A percentile compares a stretch with the other conserved stretches of the same genome.
Evolutionary conservation across 2,113 vertebrate species (phyloP).

Genomic region (Antennarius striatus): DNA sequence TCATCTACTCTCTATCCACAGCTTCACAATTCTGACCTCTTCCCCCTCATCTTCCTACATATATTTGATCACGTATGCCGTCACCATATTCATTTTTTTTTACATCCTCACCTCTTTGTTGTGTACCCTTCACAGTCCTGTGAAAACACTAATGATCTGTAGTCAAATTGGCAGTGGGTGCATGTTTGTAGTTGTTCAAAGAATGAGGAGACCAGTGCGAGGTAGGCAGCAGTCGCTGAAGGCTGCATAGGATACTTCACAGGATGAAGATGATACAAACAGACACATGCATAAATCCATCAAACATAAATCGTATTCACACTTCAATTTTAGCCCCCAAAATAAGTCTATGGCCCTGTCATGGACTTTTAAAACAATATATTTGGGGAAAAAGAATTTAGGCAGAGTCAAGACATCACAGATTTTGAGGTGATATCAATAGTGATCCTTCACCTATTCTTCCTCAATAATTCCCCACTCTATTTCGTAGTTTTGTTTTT

Average conservation of each 20-base stretch:
- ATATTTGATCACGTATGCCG: constrained; percentile 17
- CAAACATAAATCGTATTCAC: too few relatives aligned
- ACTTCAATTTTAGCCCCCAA: too few relatives aligned
- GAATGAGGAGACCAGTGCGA: background rate
- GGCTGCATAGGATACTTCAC: constrained; percentile 8
- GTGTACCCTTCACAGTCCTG: background rate
- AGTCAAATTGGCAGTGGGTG: constrained; percentile 5
- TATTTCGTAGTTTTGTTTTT: too few relatives aligned
- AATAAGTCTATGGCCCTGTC: too few relatives aligned
- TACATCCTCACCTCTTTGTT: background rate
- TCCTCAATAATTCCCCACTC: too few relatives aligned
- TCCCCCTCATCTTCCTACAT: background rate
- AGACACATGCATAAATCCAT: too few relatives aligned
- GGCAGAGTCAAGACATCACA: too few relatives aligned
- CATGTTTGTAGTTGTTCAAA: constrained; percentile 27
- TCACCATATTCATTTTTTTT: constrained; percentile 30
- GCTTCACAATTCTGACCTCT: constrained; percentile 20
- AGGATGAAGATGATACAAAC: background rate
- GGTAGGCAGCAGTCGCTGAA: constrained; percentile 7
- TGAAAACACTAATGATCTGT: constrained; percentile 27
- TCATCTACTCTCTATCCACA: constrained; percentile 14
- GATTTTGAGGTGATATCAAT: too few relatives aligned
- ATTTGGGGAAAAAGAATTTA: too few relatives aligned
- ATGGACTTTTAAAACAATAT: too few relatives aligned
- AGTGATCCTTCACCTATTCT: too few relatives aligned